Base-by-base conservation (phyloP, 2,888 invertebrate species). In the Aleiodes alternator region DNA sequence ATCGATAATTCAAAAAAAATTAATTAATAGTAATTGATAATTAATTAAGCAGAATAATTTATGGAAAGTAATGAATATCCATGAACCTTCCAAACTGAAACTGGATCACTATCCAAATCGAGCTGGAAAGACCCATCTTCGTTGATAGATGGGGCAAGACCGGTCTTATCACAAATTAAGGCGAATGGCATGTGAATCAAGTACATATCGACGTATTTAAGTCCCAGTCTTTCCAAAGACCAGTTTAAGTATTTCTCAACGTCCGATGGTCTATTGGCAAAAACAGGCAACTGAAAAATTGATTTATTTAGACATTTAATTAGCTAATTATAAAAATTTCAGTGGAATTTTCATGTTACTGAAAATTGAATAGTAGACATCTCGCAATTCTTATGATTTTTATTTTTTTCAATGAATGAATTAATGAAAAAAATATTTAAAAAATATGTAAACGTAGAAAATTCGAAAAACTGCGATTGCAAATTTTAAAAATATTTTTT, bases 101-200 rank as follows among this genome's bases (percentile, higher is more conserved):
- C 85, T 82, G 94, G 93, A 87, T 95, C 92, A 50, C 93, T 94
- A 16, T 92, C 90, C 76, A 91, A 86, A 84, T 94, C 95, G 75
- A 94, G 84, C 73, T 90, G 88, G 80, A 92, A 92, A 59, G 91
- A 90, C 8, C 94, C 94, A 85, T 92, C 91, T 64, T 91, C 91
- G 75, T 93, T 91, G 4, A 92, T 87, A 2, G 84, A 84, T 0
- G 94, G 92, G 23, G 92, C 91, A 50, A 92, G 89, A 7, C 90
- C 91, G 12, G 90, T 88, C 55, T 92, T 90, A 82, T 94, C 91
- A 81, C 92, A 91, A 69, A 90, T 85, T 81, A 95, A 93, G 6
- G 93, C 93, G 84, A 95, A 93, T 0, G 96, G 95, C 88, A 94
- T 93, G 84, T 96, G 96, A 76, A 96, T 92, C 38, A 96, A 91